A percentile compares a stretch with the other conserved stretches of the same genome.
These are phyloP conservation scores for Tricholauxania praeusta DNA, from an alignment of 2,888 invertebrate genomes.

Conservation along the genomic window DNA sequence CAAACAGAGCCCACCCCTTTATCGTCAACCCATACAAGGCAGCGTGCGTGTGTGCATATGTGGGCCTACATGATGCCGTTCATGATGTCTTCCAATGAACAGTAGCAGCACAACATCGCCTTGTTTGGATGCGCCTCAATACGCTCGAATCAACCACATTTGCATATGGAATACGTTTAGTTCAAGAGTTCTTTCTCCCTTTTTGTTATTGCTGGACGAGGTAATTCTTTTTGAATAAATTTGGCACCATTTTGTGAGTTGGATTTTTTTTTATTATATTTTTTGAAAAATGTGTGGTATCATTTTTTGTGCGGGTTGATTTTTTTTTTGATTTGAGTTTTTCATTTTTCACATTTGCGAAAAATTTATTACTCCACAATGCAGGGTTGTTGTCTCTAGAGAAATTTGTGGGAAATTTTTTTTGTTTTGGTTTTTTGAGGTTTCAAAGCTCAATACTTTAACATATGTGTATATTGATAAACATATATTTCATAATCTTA, in stretches of 20 bases:
- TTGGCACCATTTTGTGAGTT: constrained; percentile 30
- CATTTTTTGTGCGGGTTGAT: constrained; percentile 1
- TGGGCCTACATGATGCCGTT: not conserved
- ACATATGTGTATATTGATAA: too few species aligned
- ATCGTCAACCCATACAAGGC: not conserved
- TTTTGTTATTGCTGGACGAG: not conserved
- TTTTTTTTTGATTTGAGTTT: not conserved
- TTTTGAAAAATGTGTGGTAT: not conserved
- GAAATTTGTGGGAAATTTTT: constrained; percentile 17
- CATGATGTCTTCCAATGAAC: constrained; percentile 22
- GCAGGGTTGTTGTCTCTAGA: constrained; percentile 11
- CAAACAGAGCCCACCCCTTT: constrained; percentile 30
- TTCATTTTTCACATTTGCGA: constrained; percentile 3
- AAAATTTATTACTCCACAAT: constrained; percentile 31
- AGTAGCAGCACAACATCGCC: not conserved
- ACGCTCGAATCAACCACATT: constrained; percentile 40
- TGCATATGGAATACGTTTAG: constrained; percentile 27
- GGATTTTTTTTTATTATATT: not conserved
- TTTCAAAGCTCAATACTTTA: too few species aligned
- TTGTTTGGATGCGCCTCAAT: constrained; percentile 8
- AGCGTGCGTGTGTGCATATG: not conserved
- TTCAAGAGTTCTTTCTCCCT: not conserved
- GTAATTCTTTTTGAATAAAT: constrained; percentile 23
- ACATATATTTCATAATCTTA: too few species aligned
- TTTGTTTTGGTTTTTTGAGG: not conserved